These are phyloP conservation scores for Taxidea taxus DNA, from an alignment of 2,113 vertebrate species.

Conservation along the genomic window DNA sequence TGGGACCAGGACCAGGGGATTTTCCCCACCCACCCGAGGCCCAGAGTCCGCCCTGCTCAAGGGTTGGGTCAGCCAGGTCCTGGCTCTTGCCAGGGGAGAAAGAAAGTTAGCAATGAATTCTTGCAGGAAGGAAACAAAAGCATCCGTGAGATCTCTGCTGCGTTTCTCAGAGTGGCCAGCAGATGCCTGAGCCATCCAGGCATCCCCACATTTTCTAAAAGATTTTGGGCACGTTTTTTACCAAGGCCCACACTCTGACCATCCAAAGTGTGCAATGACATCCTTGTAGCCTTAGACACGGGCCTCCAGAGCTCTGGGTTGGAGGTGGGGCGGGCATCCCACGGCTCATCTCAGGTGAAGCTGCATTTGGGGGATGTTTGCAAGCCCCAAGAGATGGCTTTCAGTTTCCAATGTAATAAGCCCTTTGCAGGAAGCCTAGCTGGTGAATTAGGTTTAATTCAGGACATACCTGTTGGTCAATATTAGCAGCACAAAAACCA, in stretches of 20 bases:
- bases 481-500: neutral
- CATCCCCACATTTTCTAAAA: neutral
- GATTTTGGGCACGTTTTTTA: neutral
- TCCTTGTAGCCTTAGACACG: neutral
- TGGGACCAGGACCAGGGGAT: no score
- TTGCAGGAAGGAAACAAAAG: no score
- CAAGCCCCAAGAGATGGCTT: neutral
- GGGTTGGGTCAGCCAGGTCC: no score
- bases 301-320: neutral
- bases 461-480: neutral
- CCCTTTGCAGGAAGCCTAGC: rapidly evolving
- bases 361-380: neutral
- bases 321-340: no score
- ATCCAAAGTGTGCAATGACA: neutral
- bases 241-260: neutral
- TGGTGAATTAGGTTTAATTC: neutral
- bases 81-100: no score
- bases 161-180: no score
- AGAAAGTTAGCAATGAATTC: no score
- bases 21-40: no score
- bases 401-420: neutral
- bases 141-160: no score
- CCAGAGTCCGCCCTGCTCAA: no score
- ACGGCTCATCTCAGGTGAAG: neutral
- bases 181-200: neutral